Base-by-base conservation (phyloP, 2,113 vertebrate species). In the Corythornis madagascariensis region DNA sequence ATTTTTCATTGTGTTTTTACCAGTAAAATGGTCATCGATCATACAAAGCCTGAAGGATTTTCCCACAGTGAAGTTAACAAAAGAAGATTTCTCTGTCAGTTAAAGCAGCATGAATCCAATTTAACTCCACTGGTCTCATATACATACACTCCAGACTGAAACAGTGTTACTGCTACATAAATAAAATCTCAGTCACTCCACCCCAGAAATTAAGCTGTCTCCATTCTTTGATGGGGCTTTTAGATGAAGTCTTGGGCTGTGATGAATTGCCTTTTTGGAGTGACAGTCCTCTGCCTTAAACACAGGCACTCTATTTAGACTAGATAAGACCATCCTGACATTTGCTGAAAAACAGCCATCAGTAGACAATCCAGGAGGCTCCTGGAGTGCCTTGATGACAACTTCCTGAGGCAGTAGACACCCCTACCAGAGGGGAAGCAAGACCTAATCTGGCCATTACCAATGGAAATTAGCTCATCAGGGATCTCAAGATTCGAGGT, bases 51-150 rank as follows among this genome's bases (percentile, higher is more conserved):
- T 91, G 88, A 80, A 86, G 72, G 72, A 77, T 86, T 88, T 89
- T 82, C 92, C 80, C 65, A 81, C 83, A 56, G 92, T 88, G 87
- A 76, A 88, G 89, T 90, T 86, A 86, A 90, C 60, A 72, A 71
- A 93, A 48, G 77, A 86, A 89, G 89, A 92, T 89, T 90, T 89
- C 65, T 90, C 65, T 90, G 89, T 82, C 83, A 84, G 77, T 70
- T 88, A 90, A 88, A 96, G n/a, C 88, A 92, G 86, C 76, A 90
- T 72, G 94, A 93, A 86, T 81, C 80, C 80, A 77, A 77, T 88
- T 88, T 91, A 94, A 77, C 33, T 93, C 65, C 72, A 74, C 69
- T 83, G 65, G 83, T 77, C 83, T 90, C 56, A 63, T 56, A 80
- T 13, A 47, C 65, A 90, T 81, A 40, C 29, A 77, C 56, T 83